Base-by-base conservation (phyloP, 2,888 invertebrate genomes). In the Lepidocyrtinus sp. region DNA sequence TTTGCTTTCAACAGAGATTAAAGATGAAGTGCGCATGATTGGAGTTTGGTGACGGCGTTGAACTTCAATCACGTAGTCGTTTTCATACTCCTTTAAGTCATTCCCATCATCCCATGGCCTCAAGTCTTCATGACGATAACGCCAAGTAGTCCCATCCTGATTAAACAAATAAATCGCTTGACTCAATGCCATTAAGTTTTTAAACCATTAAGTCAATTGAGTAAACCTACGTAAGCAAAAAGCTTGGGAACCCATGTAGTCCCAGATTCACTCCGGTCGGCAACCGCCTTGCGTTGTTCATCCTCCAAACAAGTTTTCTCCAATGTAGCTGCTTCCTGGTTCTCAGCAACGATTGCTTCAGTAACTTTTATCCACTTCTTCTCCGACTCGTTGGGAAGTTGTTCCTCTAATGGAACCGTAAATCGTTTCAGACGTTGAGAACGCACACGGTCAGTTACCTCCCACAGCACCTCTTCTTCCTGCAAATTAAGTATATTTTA, bases 281-380 rank as follows among this genome's bases (percentile, higher is more conserved):
- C 93, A 0, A 94, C 94, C 0, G 93, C 90, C 17, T 91, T 90
- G 3, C 97, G 90, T 88, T 97, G 97, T 0, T 93, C 93, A 88
- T 97, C 96, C 87, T 98, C 98, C 65, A 98, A 90, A 59, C 93
- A 90, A 0, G 96, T 96, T 90, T 98, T 98, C 88, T 97, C 95
- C 78, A 95, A 94, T 0, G 98, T 98, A 0, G 98, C 98, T 0
- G 93, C 93, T 26, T 93, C 92, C 90, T 96, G 95, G 89, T 98
- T 96, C 78, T 95, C 95, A 12, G 91, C 91, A 22, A 89, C 88
- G 84, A 98, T 96, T 0, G 97, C 97, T 71, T 93, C 92, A 0
- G 96, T 95, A 0, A 98, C 97, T 85, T 93, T 93, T 55, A 91
- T 89, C 98, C 98, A 98, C 0, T 98, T 90, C 85, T 92, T 92